phyloP scores from a whole-genome alignment of 2,888 invertebrate genomes.

The Ichneumoninae sp. region DNA sequence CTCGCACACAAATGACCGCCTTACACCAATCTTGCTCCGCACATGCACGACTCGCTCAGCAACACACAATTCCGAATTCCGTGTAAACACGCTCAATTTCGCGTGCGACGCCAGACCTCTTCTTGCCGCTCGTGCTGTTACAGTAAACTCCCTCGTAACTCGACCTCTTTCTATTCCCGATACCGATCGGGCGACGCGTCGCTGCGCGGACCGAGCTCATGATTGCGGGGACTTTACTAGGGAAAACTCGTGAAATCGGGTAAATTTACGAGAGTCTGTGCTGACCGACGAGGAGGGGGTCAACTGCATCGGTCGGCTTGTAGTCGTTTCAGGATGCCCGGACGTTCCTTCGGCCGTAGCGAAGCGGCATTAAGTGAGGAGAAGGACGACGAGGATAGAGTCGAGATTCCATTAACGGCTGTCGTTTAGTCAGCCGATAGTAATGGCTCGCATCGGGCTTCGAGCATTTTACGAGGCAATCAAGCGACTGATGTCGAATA shows the following conservation, averaged over 20 bases:
- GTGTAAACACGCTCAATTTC: conserved; percentile 27
- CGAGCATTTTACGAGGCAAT: conserved; percentile 76
- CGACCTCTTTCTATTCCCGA: not conserved
- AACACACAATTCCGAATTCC: conserved; percentile 25
- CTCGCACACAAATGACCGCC: conserved; percentile 66
- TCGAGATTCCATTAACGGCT: conserved; percentile 77
- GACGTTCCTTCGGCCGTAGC: conserved; percentile 8
- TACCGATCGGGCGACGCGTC: not conserved
- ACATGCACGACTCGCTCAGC: not conserved
- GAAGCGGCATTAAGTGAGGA: conserved; percentile 22
- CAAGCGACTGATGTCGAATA: conserved; percentile 75
- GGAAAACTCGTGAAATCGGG: not conserved
- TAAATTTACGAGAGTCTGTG: not conserved
- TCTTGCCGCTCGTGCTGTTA: not conserved
- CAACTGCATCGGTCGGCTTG: conserved; percentile 2
- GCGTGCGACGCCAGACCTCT: conserved; percentile 4
- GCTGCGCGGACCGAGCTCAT: not conserved
- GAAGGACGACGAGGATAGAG: conserved; percentile 39
- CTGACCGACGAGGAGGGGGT: not conserved
- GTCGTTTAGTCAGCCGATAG: conserved; percentile 76
- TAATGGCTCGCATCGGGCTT: conserved; percentile 73
- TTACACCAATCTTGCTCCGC: conserved; percentile 32
- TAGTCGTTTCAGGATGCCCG: conserved; percentile 23
- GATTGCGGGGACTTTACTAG: not conserved
- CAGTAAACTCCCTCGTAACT: not conserved